Evolutionary conservation across 2,113 vertebrate species (phyloP), one percentile per base, ranked within the genome.

Genomic region (Nesogale talazaci): DNA sequence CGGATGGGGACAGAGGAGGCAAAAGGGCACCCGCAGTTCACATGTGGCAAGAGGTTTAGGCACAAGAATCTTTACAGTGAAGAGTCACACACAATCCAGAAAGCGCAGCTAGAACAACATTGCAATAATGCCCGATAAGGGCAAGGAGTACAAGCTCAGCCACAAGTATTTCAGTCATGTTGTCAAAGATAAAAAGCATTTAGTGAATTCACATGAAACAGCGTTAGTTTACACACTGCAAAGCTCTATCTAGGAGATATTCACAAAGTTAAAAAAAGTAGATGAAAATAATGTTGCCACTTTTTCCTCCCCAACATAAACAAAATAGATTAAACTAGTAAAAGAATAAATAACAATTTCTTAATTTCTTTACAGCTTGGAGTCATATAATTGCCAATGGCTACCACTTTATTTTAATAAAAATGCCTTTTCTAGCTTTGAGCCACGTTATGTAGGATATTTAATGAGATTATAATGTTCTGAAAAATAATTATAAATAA

Each of bases 401-500:
- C 46, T 74, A 59, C 38, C 12, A 61, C 86, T 65, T 67, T 85
- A 77, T 88, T 85, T 84, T 23, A 80, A 86, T 29, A 23, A 93
- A 92, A 89, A 91, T 63, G n/a, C 90, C 76, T 86, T 52, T 36
- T 34, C 56, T 77, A 16, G 77, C 57, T 72, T 10, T 72, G 57
- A 1, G 40, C 2, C 14, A 31, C 17, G 3, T 63, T 23, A 84
- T 0, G 0, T 2, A 94, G 40, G 52, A 95, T n/a, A 74, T 93
- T 69, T 86, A 93, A 92, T 46, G 90, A 91, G 38, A 63, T 79
- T 95, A 89, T 29, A 79, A 96, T 70, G 11, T 27, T 72, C 25
- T 94, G 67, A 93, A 95, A 95, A 95, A 94, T 1, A 3, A 67
- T 52, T n/a, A 67, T 82, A 92, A 89, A 91, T 87, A 52, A 97